Percentiles rank a stretch among this genome's conserved stretches.
These are phyloP conservation scores for Pollimyrus isidori DNA, from an alignment of 2,113 vertebrate species.

Conservation along the genomic window DNA sequence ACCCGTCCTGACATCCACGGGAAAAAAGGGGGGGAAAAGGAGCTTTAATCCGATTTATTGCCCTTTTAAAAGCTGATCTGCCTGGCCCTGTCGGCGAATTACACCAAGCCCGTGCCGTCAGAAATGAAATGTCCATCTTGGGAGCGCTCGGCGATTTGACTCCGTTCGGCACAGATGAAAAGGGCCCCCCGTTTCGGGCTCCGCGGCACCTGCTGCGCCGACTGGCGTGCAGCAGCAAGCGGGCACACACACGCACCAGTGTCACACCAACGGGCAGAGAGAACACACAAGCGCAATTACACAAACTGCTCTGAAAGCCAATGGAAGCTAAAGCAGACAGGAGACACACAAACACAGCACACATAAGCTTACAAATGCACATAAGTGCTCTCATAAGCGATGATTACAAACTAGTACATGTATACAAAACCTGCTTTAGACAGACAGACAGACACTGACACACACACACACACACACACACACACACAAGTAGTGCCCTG, in stretches of 20 bases:
- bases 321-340: background rate
- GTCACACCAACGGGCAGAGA: background rate
- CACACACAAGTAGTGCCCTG: conserved; percentile 56
- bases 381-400: no score
- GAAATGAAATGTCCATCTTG: conserved; percentile 5
- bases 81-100: conserved; percentile 32
- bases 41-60: conserved; percentile 53
- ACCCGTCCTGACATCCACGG: conserved; percentile 37
- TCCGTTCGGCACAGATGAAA: background rate
- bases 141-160: background rate
- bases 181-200: background rate
- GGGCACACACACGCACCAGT: background rate
- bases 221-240: background rate
- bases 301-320: background rate
- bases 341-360: conserved; percentile 4
- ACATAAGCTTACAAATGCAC: background rate
- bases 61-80: conserved; percentile 54
- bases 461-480: conserved; percentile 48
- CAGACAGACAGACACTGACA: conserved; percentile 50
- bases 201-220: background rate
- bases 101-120: background rate
- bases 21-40: conserved; percentile 20
- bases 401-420: background rate
- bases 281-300: background rate
- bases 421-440: conserved; percentile 37